These are phyloP conservation scores for Nemopilema nomurai DNA, from an alignment of 30 jellyfish, hydroid and myxozoan species.

Conservation along the genomic window DNA sequence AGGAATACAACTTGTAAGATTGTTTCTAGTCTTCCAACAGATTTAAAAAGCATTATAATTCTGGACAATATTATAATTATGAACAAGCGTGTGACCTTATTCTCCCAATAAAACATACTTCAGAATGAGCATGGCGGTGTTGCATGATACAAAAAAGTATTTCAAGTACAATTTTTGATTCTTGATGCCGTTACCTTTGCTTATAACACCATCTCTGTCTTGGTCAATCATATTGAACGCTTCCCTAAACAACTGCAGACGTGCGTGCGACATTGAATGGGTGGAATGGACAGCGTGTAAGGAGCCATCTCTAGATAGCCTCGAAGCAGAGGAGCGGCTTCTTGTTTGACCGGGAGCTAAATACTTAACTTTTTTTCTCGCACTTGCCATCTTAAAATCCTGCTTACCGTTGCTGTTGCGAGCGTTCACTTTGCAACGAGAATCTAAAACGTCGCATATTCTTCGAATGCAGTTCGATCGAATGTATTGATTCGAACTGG, in stretches of 20 bases:
- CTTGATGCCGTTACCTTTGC: constrained; percentile 22
- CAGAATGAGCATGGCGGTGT: too few species aligned
- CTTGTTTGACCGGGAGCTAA: constrained; percentile 9
- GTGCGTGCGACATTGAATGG: constrained; percentile 25
- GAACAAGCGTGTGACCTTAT: too few species aligned
- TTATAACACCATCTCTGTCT: constrained; percentile 51
- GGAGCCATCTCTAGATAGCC: neutral
- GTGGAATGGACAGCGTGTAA: constrained; percentile 29
- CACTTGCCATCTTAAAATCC: neutral
- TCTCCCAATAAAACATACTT: too few species aligned
- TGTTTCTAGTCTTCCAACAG: too few species aligned
- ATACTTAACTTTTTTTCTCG: neutral
- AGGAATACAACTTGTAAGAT: too few species aligned
- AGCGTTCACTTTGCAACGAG: too few species aligned
- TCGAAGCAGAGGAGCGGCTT: constrained; percentile 28
- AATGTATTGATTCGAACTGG: neutral
- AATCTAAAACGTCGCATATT: too few species aligned
- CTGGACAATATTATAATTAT: too few species aligned
- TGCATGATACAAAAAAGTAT: too few species aligned
- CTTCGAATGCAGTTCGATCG: neutral
- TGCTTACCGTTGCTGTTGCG: too few species aligned
- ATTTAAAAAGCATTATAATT: too few species aligned
- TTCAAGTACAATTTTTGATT: neutral
- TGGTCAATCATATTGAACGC: constrained; percentile 54
- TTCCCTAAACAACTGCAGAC: constrained; percentile 37